Conservation (phyloP, 2,113 vertebrate genomes). For the Pandion haliaetus region DNA sequence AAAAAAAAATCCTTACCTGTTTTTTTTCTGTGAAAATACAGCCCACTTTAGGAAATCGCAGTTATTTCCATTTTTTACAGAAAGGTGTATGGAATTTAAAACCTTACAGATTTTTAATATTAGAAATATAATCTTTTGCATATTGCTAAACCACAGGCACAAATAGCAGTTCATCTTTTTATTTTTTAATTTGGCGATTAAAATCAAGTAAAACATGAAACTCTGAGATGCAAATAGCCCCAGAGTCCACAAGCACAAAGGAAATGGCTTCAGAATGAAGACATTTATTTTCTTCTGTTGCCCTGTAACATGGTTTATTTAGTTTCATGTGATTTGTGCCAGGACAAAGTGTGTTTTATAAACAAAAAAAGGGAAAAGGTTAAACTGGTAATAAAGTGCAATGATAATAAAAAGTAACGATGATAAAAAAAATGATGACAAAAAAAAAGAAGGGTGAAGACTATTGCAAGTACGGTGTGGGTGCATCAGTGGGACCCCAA, state of each 20-base stretch:
- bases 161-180: neutral
- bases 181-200: neutral
- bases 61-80: neutral
- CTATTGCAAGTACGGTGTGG: neutral
- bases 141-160: neutral
- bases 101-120: neutral
- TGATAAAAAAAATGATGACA: neutral
- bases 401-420: neutral
- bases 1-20: neutral
- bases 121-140: neutral
- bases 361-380: neutral
- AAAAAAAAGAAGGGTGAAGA: neutral
- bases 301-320: neutral
- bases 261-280: constrained; percentile 37
- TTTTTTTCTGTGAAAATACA: neutral
- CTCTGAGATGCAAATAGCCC: neutral
- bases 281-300: constrained; percentile 31
- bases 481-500: neutral
- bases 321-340: constrained; percentile 30
- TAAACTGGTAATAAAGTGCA: neutral
- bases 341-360: neutral
- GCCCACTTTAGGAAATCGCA: neutral
- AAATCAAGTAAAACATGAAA: neutral
- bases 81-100: neutral
- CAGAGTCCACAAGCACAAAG: neutral